Evolutionary conservation across 92 coral and sea anemone genomes (phyloP).

Genomic region (Parazoanthus atlanticus): DNA sequence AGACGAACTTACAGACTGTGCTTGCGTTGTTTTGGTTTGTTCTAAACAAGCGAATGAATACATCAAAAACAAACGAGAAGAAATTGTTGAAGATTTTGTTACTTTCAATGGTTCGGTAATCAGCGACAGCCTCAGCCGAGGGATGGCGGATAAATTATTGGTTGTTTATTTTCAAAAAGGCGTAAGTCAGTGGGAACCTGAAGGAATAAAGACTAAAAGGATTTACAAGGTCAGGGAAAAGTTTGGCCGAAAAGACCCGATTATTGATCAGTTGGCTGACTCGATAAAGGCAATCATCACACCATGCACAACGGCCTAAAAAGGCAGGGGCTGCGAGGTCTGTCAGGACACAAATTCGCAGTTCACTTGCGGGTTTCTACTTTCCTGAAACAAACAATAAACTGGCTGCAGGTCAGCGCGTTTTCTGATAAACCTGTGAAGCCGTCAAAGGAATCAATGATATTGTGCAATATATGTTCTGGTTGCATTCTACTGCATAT

Average conservation of each 20-base stretch:
- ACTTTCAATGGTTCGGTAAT: slow-evolving; percentile 29
- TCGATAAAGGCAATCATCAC: slow-evolving; percentile 26
- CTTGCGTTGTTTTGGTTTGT: slow-evolving; percentile 30
- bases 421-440: background rate
- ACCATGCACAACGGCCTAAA: slow-evolving; percentile 43
- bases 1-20: background rate
- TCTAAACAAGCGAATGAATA: slow-evolving; percentile 29
- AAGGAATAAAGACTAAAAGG: slow-evolving; percentile 29
- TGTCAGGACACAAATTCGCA: too few relatives aligned
- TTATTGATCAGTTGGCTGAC: slow-evolving; percentile 32
- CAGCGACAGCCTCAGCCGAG: background rate
- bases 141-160: slow-evolving; percentile 8
- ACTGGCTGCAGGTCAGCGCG: too few relatives aligned
- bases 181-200: slow-evolving; percentile 16
- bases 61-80: slow-evolving; percentile 28
- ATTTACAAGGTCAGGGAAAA: slow-evolving; percentile 33
- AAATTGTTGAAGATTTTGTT: slow-evolving; percentile 19
- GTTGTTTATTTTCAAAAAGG: slow-evolving; percentile 38
- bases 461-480: background rate
- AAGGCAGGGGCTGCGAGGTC: background rate
- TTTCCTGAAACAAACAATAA: background rate
- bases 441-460: background rate
- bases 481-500: too few relatives aligned
- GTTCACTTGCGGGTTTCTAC: background rate
- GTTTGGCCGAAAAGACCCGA: slow-evolving; percentile 8